Evolutionary conservation across 2,888 invertebrate species (phyloP).

Genomic region (Gisinianus flammeolus): DNA sequence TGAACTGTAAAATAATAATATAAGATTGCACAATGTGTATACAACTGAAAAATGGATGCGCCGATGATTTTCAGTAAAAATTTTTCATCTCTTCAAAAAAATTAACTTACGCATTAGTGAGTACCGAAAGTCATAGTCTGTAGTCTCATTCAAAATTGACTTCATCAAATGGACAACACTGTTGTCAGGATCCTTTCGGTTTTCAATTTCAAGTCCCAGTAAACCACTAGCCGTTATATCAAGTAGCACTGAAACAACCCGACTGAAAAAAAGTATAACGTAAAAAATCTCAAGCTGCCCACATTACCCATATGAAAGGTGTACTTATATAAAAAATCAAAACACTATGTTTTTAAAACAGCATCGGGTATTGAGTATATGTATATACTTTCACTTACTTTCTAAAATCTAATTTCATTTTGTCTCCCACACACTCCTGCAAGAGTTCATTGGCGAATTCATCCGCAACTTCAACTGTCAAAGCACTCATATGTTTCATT

Average conservation of each 20-base stretch:
- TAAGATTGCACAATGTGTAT: too few species aligned
- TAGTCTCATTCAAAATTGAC: slow-evolving; percentile 48
- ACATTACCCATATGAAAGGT: too few species aligned
- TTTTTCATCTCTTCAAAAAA: not conserved
- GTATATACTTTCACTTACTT: slow-evolving; percentile 27
- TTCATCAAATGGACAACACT: slow-evolving; percentile 49
- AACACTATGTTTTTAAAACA: too few species aligned
- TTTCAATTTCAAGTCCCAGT: slow-evolving; percentile 49
- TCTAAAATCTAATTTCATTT: slow-evolving; percentile 50
- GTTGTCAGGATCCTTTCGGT: slow-evolving; percentile 53
- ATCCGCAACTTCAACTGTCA: slow-evolving; percentile 40
- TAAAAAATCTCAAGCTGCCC: not conserved
- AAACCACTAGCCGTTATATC: slow-evolving; percentile 52
- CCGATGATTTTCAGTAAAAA: not conserved
- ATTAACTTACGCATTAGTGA: slow-evolving; percentile 48
- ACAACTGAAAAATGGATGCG: too few species aligned
- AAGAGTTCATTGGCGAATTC: slow-evolving; percentile 38
- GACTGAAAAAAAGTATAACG: slow-evolving; percentile 41
- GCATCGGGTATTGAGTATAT: too few species aligned
- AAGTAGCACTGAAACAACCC: slow-evolving; percentile 48
- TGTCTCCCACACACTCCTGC: slow-evolving; percentile 39
- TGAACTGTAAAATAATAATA: slow-evolving; percentile 9
- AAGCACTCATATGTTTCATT: slow-evolving; percentile 48
- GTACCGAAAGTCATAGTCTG: slow-evolving; percentile 42
- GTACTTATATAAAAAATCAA: too few species aligned